Evolutionary conservation across 2,113 vertebrate genomes (phyloP), one percentile per base, ranked within the genome.

Genomic region (Riparia riparia): DNA sequence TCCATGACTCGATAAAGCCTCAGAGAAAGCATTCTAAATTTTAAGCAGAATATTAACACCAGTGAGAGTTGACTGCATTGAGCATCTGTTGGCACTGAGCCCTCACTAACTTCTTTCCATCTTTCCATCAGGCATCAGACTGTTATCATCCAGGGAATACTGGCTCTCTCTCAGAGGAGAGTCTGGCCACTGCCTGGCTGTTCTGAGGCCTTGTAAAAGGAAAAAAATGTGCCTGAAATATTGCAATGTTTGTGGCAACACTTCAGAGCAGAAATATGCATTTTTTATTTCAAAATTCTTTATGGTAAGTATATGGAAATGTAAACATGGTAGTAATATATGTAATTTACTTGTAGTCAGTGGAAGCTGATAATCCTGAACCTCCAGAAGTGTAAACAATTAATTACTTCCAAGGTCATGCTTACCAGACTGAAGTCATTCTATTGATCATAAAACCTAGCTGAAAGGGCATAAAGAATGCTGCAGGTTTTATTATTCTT

Each of bases 371-470:
- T 80, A 86, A 89, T 72, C 61, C 65, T 25, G 53, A 85, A 74
- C 68, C 44, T 86, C 69, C 63, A 21, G 28, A 64, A 94, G 28
- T 31, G 72, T 88, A 77, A 94, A 80, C 41, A 86, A 80, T 74
- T 39, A 74, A 86, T 94, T 90, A 78, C 53, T 94, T 78, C 94
- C 85, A 93, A 90, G 90, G 96, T 95, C 95, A 90, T 16, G 1
- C 61, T 92, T 64, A 60, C 34, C 80, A 73, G 61, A 28, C 60
- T 82, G 76, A 90, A 93, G 85, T 94, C 70, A 95, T 89, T 92
- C 65, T 84, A 69, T 54, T 71, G 76, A 89, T 89, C 49, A 53
- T 84, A 92, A 96, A 92, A 90, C 0, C 1, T 15, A 60, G 72
- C 56, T 68, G 79, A 92, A 84, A 90, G 76, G 80, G 64, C 92